Evolutionary conservation across 2,797 vertebrate genomes (phyloP).

Genomic region (Synaphobranchus kaupii): DNA sequence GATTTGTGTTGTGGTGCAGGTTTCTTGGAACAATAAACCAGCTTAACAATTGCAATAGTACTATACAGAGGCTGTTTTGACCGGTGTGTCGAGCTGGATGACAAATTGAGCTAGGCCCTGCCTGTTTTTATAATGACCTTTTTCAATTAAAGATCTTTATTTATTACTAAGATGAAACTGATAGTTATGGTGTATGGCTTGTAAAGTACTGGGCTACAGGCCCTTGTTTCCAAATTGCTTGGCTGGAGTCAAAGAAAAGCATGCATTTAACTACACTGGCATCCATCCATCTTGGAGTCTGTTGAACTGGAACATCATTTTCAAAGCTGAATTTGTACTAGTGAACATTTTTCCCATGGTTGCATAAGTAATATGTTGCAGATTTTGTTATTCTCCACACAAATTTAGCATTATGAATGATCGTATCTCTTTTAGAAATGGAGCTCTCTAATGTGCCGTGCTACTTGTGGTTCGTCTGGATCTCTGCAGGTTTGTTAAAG

Average conservation of each 20-base stretch:
- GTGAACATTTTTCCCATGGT: background rate
- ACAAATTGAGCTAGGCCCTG: conserved; percentile 47
- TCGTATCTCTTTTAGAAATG: background rate
- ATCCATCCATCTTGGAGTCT: background rate
- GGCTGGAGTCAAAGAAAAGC: conserved; percentile 24
- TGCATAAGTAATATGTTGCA: background rate
- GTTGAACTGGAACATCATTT: background rate
- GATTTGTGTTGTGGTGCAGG: background rate
- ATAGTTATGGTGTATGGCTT: no score
- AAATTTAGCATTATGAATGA: background rate
- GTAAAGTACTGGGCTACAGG: background rate
- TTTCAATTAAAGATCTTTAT: conserved; percentile 49
- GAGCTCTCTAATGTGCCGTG: conserved; percentile 7
- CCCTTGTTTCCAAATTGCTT: conserved; percentile 35
- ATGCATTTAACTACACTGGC: background rate
- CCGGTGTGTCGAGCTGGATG: conserved; percentile 52
- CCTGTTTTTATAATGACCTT: conserved; percentile 47
- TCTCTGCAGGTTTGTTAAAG: conserved; percentile 51
- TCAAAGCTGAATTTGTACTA: background rate
- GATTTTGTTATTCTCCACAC: background rate
- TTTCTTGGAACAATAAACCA: background rate
- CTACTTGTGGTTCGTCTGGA: conserved; percentile 25
- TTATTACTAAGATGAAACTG: conserved; percentile 33
- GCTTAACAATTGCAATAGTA: background rate
- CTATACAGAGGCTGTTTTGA: conserved; percentile 35